Evolutionary conservation across 2,888 invertebrate genomes (phyloP).

Genomic region (Limnephilus marmoratus): DNA sequence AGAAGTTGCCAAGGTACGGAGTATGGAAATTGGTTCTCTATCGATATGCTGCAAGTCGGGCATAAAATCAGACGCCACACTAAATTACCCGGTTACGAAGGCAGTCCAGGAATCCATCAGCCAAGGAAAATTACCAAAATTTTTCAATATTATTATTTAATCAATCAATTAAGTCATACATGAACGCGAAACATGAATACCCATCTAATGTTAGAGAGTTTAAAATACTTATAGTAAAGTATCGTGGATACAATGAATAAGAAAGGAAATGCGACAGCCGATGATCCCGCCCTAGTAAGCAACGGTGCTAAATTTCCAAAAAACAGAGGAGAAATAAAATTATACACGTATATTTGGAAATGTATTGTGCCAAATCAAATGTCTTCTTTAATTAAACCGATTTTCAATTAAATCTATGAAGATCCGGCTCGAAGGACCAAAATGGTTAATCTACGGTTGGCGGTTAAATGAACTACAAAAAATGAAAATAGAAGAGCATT

Average conservation of each 20-base stretch:
- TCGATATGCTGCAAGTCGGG: background rate
- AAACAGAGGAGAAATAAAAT: too few relatives aligned
- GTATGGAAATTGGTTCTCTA: conserved; percentile 2
- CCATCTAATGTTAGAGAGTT: too few relatives aligned
- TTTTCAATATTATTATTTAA: background rate
- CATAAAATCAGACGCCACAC: conserved; percentile 4
- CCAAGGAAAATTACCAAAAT: background rate
- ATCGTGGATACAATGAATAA: background rate
- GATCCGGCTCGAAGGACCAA: too few relatives aligned
- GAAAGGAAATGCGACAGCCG: background rate
- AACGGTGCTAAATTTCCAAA: too few relatives aligned
- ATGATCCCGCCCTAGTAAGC: too few relatives aligned
- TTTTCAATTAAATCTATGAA: too few relatives aligned
- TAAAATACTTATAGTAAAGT: background rate
- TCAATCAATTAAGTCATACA: background rate
- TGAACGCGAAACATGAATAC: background rate
- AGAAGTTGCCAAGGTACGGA: background rate
- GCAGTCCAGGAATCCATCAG: background rate
- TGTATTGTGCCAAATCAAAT: too few relatives aligned
- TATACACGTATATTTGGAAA: too few relatives aligned
- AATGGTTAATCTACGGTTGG: too few relatives aligned
- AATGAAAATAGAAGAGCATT: too few relatives aligned
- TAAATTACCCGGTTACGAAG: background rate
- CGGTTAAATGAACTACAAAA: too few relatives aligned
- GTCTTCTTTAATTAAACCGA: too few relatives aligned